Base-by-base conservation (phyloP, 2,113 vertebrate genomes). In the Cyphomyrus discorhynchus region DNA sequence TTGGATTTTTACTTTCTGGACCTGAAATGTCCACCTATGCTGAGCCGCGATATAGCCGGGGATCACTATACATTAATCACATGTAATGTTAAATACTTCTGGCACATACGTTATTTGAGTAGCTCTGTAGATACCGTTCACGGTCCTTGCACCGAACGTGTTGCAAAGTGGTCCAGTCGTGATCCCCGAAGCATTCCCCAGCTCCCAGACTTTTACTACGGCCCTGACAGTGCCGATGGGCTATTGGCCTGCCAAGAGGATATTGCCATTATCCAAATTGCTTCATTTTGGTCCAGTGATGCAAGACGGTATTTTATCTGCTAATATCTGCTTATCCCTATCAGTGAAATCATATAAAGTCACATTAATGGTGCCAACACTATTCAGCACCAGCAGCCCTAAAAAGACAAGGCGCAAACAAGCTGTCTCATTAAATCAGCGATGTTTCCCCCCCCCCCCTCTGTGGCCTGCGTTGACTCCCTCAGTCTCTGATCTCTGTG, bases 241-340 rank as follows among this genome's bases (percentile, higher is more conserved):
- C 13, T 19, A 31, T 42, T 56, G 19, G n/a, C 8, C 6, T 53
- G 47, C 85, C 27, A 53, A 31, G 49, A 24, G 24, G 47, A 47
- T 50, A 87, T 15, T 53, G 15, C 83, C 83, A 86, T 87, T 87
- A 53, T 53, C n/a, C 50, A 53, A 87, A 87, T 87, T 53, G 85
- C 85, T 47, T 53, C 24, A 53, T 87, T 87, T 53, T 35, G 15
- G 31, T 39, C 85, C 50, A 87, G 15, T 87, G n/a, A 7, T n/a
- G 19, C 31, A 84, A 35, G 50, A 3, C 5, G 0, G 27, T 50
- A 53, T 87, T 87, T 87, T 53, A 53, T 35, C n/a, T 87, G n/a
- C n/a, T 50, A 87, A 53, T 56, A 27, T 70, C 62, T 31, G 50
- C 49, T 50, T 47, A 86, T 86, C 49, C 49, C 24, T 53, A 17